These are phyloP conservation scores for Lepus europaeus DNA, from an alignment of 2,113 vertebrate genomes.

Conservation along the genomic window DNA sequence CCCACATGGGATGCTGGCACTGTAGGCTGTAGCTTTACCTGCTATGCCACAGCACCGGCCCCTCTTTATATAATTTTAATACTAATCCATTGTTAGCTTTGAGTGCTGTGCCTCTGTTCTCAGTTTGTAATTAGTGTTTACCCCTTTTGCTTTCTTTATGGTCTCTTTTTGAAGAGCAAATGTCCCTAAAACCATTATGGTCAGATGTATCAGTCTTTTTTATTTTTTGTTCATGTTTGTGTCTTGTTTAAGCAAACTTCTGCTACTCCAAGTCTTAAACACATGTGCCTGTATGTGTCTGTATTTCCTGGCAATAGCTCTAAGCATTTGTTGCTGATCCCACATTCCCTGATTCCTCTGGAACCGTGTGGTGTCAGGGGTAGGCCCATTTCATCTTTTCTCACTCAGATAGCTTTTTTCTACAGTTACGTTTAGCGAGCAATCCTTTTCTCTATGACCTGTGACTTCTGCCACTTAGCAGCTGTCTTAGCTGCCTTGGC, in stretches of 20 bases:
- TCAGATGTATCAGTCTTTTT: neutral
- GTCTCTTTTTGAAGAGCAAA: neutral
- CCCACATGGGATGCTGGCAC: no score
- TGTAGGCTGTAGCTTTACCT: no score
- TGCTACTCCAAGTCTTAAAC: neutral
- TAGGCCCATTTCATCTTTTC: neutral
- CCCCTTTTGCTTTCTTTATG: neutral
- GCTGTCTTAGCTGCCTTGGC: neutral
- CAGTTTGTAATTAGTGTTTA: neutral
- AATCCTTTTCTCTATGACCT: neutral
- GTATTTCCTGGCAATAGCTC: neutral
- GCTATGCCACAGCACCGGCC: no score
- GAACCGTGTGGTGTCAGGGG: neutral
- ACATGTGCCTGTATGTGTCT: neutral
- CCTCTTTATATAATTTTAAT: neutral
- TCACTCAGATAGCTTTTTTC: neutral
- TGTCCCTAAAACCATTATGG: neutral
- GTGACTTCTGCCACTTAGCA: neutral
- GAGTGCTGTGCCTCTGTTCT: neutral
- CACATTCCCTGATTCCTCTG: neutral
- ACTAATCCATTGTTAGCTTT: neutral
- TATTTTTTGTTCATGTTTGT: neutral
- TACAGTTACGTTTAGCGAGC: neutral
- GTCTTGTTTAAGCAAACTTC: neutral
- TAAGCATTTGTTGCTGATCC: neutral